A percentile compares a stretch with the other conserved stretches of the same genome.
These are phyloP conservation scores for Drosophila pandora DNA, from an alignment of 1,140 invertebrate genomes.

Conservation along the genomic window DNA sequence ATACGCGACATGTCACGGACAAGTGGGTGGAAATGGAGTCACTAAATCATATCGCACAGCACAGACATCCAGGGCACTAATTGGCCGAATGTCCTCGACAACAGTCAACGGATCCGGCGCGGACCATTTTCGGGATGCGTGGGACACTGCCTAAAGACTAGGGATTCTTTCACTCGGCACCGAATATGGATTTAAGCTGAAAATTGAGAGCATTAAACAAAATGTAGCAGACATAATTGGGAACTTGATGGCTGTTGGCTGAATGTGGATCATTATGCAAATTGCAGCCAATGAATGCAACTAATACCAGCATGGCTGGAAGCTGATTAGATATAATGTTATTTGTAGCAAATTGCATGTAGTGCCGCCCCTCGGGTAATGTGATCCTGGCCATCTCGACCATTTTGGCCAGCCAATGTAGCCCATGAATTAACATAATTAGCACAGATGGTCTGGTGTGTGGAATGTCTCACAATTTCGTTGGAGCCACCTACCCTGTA, in stretches of 20 bases:
- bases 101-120: slow-evolving; percentile 14
- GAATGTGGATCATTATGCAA: slow-evolving; percentile 47
- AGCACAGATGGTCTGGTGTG: slow-evolving; percentile 26
- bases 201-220: slow-evolving; percentile 34
- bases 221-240: slow-evolving; percentile 29
- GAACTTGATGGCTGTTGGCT: slow-evolving; percentile 13
- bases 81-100: slow-evolving; percentile 46
- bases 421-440: slow-evolving; percentile 57
- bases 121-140: background rate
- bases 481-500: slow-evolving; percentile 3
- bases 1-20: slow-evolving; percentile 47
- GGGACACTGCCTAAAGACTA: slow-evolving; percentile 1
- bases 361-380: slow-evolving; percentile 14
- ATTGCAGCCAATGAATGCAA: slow-evolving; percentile 56
- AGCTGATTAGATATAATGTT: slow-evolving; percentile 41
- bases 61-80: slow-evolving; percentile 28
- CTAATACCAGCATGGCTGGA: slow-evolving; percentile 28
- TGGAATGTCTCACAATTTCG: slow-evolving; percentile 24
- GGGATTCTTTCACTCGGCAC: background rate
- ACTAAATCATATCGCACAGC: slow-evolving; percentile 8
- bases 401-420: slow-evolving; percentile 19
- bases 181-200: slow-evolving; percentile 2
- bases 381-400: slow-evolving; percentile 8
- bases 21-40: background rate
- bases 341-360: slow-evolving; percentile 53